Conservation (phyloP, 2,113 vertebrate genomes). For the Solea senegalensis region DNA sequence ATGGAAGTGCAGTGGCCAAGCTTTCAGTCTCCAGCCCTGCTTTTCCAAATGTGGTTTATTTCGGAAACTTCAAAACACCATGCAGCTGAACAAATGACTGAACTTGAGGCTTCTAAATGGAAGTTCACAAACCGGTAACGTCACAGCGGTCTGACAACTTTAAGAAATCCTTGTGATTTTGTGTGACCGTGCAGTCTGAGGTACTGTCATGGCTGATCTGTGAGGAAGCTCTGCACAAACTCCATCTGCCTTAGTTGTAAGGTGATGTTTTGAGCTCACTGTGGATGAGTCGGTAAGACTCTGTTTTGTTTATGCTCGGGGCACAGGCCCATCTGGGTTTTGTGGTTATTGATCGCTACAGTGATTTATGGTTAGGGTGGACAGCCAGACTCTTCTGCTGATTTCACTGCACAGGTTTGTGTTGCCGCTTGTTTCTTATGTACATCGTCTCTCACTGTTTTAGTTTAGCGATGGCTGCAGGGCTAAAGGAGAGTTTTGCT, state of each 20-base stretch:
- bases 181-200: background rate
- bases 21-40: no score
- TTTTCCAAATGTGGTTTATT: no score
- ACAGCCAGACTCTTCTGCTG: conserved; percentile 2
- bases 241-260: conserved; percentile 5
- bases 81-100: no score
- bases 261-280: conserved; percentile 7
- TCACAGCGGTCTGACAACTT: no score
- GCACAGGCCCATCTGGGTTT: conserved; percentile 18
- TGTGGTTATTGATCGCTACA: conserved; percentile 35
- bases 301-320: conserved; percentile 31
- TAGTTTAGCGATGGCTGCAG: conserved; percentile 3
- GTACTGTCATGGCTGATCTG: background rate
- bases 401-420: conserved; percentile 19
- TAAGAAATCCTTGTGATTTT: background rate
- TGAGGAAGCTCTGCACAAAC: background rate
- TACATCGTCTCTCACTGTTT: conserved; percentile 9
- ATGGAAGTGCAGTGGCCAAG: no score
- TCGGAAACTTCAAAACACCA: no score
- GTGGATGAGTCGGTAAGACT: conserved; percentile 4
- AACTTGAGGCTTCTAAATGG: no score
- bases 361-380: conserved; percentile 39
- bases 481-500: background rate
- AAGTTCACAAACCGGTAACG: no score
- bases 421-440: conserved; percentile 1